A percentile compares a stretch with the other conserved stretches of the same genome.
phyloP scores from a whole-genome alignment of 1,140 invertebrate species.

The Lucilia sericata region DNA sequence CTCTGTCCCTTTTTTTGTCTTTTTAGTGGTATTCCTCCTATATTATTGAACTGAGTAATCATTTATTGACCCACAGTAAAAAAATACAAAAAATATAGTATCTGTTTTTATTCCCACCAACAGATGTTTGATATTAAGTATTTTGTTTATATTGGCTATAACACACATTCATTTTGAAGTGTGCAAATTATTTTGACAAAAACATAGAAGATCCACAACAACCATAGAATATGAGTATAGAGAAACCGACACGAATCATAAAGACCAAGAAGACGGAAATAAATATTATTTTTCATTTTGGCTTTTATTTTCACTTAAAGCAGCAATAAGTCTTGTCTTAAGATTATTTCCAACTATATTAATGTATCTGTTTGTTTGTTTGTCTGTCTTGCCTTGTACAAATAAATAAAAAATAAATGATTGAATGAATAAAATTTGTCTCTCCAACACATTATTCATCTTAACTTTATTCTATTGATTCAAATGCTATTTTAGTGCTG shows the following conservation, averaged over 20 bases:
- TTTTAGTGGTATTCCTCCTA: no score
- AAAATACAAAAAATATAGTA: background rate
- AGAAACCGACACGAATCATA: no score
- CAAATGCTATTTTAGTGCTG: background rate
- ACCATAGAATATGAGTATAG: background rate
- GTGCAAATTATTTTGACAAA: constrained; percentile 23
- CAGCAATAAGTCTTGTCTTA: background rate
- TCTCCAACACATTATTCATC: background rate
- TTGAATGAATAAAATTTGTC: no score
- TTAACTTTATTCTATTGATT: constrained; percentile 1
- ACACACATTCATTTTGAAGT: constrained; percentile 22
- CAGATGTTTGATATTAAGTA: constrained; percentile 1
- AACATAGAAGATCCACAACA: background rate
- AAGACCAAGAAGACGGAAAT: no score
- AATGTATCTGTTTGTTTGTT: no score
- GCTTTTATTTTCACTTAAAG: background rate
- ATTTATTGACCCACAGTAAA: no score
- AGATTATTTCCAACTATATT: background rate
- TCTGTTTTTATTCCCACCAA: background rate
- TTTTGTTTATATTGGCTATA: constrained; percentile 15
- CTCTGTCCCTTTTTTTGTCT: no score
- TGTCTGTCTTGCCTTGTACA: no score
- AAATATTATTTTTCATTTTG: background rate
- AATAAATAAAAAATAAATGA: no score
- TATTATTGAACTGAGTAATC: no score